These are phyloP conservation scores for Zophobas atratus DNA, from an alignment of 1,140 invertebrate species.

Conservation along the genomic window DNA sequence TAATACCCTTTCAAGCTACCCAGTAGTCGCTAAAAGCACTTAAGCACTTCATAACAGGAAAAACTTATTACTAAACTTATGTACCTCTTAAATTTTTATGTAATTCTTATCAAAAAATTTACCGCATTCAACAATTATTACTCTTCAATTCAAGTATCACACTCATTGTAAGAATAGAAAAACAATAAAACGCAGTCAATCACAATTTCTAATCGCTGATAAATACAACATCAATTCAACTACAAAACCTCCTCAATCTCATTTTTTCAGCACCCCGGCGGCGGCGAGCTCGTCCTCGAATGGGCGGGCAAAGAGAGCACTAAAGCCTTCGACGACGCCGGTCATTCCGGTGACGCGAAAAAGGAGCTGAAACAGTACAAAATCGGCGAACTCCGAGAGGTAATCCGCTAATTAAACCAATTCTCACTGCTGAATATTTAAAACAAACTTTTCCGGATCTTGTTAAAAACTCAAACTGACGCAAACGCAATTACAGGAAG, in stretches of 20 bases:
- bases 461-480: not conserved
- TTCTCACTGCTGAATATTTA: slow-evolving; percentile 14
- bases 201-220: not conserved
- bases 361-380: slow-evolving; percentile 73
- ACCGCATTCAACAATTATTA: too few relatives aligned
- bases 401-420: slow-evolving; percentile 51
- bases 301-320: slow-evolving; percentile 78
- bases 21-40: too few relatives aligned
- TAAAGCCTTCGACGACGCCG: slow-evolving; percentile 75
- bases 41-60: too few relatives aligned
- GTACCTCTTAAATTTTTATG: too few relatives aligned
- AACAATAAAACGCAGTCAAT: not conserved
- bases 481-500: slow-evolving; percentile 50
- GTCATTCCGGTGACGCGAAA: slow-evolving; percentile 76
- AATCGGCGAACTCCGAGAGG: slow-evolving; percentile 77
- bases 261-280: slow-evolving; percentile 76
- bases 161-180: not conserved
- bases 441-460: not conserved
- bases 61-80: too few relatives aligned
- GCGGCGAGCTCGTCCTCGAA: slow-evolving; percentile 74
- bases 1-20: too few relatives aligned
- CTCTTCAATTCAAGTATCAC: too few relatives aligned
- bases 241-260: not conserved
- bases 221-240: not conserved
- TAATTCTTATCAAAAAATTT: too few relatives aligned